phyloP scores from a whole-genome alignment of 2,797 vertebrate genomes.

The Myoxocephalus aenaeus region DNA sequence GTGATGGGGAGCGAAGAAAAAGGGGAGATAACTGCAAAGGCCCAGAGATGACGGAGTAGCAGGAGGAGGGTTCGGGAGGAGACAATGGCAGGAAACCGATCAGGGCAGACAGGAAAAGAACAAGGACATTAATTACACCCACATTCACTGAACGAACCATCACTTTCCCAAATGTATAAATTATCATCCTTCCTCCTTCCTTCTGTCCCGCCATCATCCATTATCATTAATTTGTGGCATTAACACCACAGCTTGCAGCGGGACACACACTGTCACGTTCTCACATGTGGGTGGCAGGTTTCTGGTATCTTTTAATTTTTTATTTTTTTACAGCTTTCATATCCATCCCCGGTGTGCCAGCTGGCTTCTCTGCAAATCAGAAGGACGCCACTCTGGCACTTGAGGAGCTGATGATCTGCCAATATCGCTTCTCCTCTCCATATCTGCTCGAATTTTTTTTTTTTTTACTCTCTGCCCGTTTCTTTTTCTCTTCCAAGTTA shows the following conservation, averaged over 20 bases:
- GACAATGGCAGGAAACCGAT: constrained; percentile 35
- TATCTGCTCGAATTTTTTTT: constrained; percentile 33
- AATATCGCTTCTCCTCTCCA: constrained; percentile 38
- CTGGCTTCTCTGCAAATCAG: constrained; percentile 56
- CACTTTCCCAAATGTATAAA: constrained; percentile 56
- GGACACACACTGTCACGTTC: constrained; percentile 32
- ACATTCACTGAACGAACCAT: constrained; percentile 40
- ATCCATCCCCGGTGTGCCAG: constrained; percentile 36
- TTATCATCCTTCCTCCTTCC: constrained; percentile 37
- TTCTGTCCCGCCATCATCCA: constrained; percentile 31
- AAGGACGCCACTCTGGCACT: constrained; percentile 25
- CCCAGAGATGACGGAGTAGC: constrained; percentile 39
- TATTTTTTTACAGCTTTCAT: constrained; percentile 23
- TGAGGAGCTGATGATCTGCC: constrained; percentile 51
- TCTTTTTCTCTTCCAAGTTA: constrained; percentile 42
- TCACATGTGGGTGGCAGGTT: constrained; percentile 49
- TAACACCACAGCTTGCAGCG: constrained; percentile 42
- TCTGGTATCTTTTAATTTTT: not conserved
- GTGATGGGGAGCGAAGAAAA: constrained; percentile 27
- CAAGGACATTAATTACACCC: constrained; percentile 49
- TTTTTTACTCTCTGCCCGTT: not conserved
- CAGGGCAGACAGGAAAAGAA: constrained; percentile 33
- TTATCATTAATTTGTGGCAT: constrained; percentile 34
- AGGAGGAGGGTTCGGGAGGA: constrained; percentile 1
- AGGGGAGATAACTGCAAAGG: constrained; percentile 21